Evolutionary conservation across 2,888 invertebrate genomes (phyloP).

Genomic region (Clusia tigrina): DNA sequence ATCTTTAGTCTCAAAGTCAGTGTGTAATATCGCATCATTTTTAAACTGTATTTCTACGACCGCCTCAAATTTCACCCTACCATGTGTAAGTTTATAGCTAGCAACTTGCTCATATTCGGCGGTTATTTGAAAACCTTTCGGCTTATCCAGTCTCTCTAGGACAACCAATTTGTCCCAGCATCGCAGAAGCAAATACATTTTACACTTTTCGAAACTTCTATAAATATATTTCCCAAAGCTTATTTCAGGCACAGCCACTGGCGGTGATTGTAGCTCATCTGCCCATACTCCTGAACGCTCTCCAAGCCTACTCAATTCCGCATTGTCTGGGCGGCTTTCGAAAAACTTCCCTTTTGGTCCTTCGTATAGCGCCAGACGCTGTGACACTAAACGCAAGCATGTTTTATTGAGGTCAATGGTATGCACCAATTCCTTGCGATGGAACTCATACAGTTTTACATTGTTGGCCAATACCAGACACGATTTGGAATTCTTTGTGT

Average conservation of each 20-base stretch:
- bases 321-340: background rate
- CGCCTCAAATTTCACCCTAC: slow-evolving; percentile 45
- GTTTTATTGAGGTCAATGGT: slow-evolving; percentile 45
- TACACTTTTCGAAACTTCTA: slow-evolving; percentile 38
- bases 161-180: slow-evolving; percentile 56
- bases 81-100: slow-evolving; percentile 42
- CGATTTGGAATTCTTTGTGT: slow-evolving; percentile 26
- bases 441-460: slow-evolving; percentile 53
- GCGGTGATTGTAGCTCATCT: slow-evolving; percentile 35
- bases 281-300: too few relatives aligned
- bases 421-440: slow-evolving; percentile 46
- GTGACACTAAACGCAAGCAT: slow-evolving; percentile 30
- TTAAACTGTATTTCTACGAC: slow-evolving; percentile 44
- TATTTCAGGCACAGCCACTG: slow-evolving; percentile 34
- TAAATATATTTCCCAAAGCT: slow-evolving; percentile 55
- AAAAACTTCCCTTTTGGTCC: slow-evolving; percentile 42
- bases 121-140: slow-evolving; percentile 19
- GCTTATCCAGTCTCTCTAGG: slow-evolving; percentile 37
- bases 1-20: slow-evolving; percentile 49
- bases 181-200: slow-evolving; percentile 49
- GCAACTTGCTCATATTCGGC: slow-evolving; percentile 46
- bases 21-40: slow-evolving; percentile 36
- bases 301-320: background rate
- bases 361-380: slow-evolving; percentile 36
- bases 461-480: slow-evolving; percentile 45